phyloP scores from a whole-genome alignment of 1,140 invertebrate species.

The Drosophila grimshawi region DNA sequence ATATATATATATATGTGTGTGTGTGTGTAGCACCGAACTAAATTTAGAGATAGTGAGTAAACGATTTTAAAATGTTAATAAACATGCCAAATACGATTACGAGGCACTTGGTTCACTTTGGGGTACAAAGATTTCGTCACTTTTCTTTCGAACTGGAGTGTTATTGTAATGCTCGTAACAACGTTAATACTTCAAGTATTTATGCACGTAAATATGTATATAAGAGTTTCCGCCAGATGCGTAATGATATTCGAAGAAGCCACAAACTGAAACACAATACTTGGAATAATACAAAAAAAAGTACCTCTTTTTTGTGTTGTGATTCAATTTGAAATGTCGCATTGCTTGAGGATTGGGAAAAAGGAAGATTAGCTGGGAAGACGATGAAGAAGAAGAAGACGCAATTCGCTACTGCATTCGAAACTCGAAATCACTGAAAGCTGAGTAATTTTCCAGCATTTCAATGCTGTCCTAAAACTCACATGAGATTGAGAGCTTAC shows the following conservation, averaged over 20 bases:
- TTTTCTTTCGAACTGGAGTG: slow-evolving; percentile 20
- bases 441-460: slow-evolving; percentile 58
- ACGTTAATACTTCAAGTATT: neutral
- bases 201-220: slow-evolving; percentile 11
- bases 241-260: slow-evolving; percentile 31
- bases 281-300: neutral
- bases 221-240: slow-evolving; percentile 22
- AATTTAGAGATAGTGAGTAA: slow-evolving; percentile 60
- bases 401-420: slow-evolving; percentile 31
- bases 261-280: slow-evolving; percentile 35
- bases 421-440: slow-evolving; percentile 38
- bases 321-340: slow-evolving; percentile 18
- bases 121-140: slow-evolving; percentile 46
- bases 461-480: slow-evolving; percentile 38
- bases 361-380: neutral
- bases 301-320: slow-evolving; percentile 15
- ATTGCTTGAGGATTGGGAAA: neutral
- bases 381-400: neutral
- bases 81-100: slow-evolving; percentile 50
- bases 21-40: slow-evolving; percentile 28
- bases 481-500: slow-evolving; percentile 41
- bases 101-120: slow-evolving; percentile 18
- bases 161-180: slow-evolving; percentile 2
- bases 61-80: slow-evolving; percentile 56
- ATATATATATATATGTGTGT: neutral